Conservation (phyloP, 2,888 invertebrate genomes). For the Urechis unicinctus region DNA sequence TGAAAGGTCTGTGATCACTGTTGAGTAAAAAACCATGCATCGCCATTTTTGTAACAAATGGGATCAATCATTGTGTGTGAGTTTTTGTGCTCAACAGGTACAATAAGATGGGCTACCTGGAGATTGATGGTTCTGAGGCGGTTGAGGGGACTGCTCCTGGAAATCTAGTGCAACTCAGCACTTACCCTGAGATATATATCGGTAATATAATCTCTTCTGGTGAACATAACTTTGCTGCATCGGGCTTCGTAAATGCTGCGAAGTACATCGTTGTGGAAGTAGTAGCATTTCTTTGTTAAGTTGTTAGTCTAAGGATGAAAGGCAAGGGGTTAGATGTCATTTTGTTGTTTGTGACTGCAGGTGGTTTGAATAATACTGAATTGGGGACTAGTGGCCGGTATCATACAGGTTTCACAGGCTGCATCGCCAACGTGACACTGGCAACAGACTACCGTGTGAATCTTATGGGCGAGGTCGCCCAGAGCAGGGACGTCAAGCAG, state of each 20-base stretch:
- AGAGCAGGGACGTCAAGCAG: constrained; percentile 53
- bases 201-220: too few species aligned
- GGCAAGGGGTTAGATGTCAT: too few species aligned
- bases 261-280: too few species aligned
- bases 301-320: too few species aligned
- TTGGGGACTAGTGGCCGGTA: constrained; percentile 59
- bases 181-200: constrained; percentile 80
- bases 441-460: constrained; percentile 71
- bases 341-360: too few species aligned
- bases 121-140: constrained; percentile 81
- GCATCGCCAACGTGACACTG: constrained; percentile 74
- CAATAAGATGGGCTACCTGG: constrained; percentile 63
- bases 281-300: too few species aligned
- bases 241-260: too few species aligned
- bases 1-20: constrained; percentile 58
- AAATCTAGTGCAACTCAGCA: constrained; percentile 71
- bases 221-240: too few species aligned
- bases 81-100: constrained; percentile 11
- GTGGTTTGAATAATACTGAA: constrained; percentile 73
- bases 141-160: constrained; percentile 78
- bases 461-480: constrained; percentile 60
- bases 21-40: background rate
- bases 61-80: background rate
- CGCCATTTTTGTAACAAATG: too few species aligned
- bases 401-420: constrained; percentile 70